Base-by-base conservation (phyloP, 1,140 invertebrate genomes). In the Lepidurus packardi region DNA sequence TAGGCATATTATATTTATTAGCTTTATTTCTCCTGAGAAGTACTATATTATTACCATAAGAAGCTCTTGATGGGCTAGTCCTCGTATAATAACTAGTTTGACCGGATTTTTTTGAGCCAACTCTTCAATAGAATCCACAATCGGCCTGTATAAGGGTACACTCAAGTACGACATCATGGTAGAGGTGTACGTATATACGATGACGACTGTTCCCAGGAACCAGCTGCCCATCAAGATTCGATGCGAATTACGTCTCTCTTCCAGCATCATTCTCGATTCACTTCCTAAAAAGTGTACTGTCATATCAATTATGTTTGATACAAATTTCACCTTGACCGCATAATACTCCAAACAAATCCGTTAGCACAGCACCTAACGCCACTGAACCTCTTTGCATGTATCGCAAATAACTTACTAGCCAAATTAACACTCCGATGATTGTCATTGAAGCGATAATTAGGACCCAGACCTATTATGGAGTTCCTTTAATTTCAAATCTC, bases 91-190 rank as follows among this genome's bases (percentile, higher is more conserved):
- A 21, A 21, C 13, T n/a, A 65, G 53, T 21, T 65, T 65, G 53
- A 65, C 13, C 16, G 53, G 53, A 65, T 65, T 65, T 65, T 65
- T 65, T 5, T n/a, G 53, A 16, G 53, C 53, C 9, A 78, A 42
- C 13, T 78, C 77, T 13, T 24, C 34, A 7, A 78, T 7, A 7
- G 73, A 65, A 73, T 78, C 73, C 11, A 78, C 43, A n/a, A 78
- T 74, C 10, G 77, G 77, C 24, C 21, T 43, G 24, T 73, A 43
- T 16, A 43, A 73, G 2, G 77, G 77, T 10, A 78, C 53, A 21
- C 53, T 73, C 25, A 78, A 43, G 25, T 44, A 78, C 25, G 77
- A 43, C 24, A 73, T 43, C 65, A 78, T 45, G 8, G 65, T 78
- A 25, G 53, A 42, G 10, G 34, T 44, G 65, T 78, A 78, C 0